Evolutionary conservation across 2,113 vertebrate species (phyloP), one percentile per base, ranked within the genome.

Genomic region (Xyrauchen texanus): DNA sequence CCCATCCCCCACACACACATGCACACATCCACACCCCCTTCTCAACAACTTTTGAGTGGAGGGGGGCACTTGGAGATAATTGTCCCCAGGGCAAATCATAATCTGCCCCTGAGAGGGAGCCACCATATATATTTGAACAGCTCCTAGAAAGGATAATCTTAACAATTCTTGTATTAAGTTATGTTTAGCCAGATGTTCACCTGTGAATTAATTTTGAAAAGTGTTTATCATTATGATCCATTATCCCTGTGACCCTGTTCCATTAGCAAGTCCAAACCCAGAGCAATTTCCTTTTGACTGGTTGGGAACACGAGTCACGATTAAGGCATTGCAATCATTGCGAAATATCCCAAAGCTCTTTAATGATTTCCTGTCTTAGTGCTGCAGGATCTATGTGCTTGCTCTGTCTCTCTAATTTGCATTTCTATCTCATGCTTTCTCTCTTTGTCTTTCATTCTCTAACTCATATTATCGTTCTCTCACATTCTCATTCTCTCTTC

Each of bases 291-390:
- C 58, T 51, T n/a, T 9, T 34, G 8, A 15, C 21, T 42, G 74
- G 11, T 65, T 76, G 21, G 60, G 65, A 68, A 72, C 58, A 63
- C 78, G 73, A 76, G 76, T 83, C 76, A 80, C 10, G 21, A 60
- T 60, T 49, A 71, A 79, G 72, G 44, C 81, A 64, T 53, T 12
- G 57, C 71, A 76, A 64, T 80, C 80, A 77, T 82, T 47, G 65
- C 53, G 68, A 46, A 76, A 77, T 57, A 52, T 53, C 73, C 49
- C 71, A 65, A n/a, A 46, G 47, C 58, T 10, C 49, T 66, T 61
- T 77, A 84, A 80, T 71, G 74, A 67, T 83, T 83, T 66, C 68
- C 80, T 47, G 81, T 74, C 70, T 68, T 49, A 42, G n/a, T 42
- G 71, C 47, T 62, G 77, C 77, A 73, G 77, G 77, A 76, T 76